Evolutionary conservation across 2,113 vertebrate species (phyloP).

Genomic region (Ammospiza caudacuta): DNA sequence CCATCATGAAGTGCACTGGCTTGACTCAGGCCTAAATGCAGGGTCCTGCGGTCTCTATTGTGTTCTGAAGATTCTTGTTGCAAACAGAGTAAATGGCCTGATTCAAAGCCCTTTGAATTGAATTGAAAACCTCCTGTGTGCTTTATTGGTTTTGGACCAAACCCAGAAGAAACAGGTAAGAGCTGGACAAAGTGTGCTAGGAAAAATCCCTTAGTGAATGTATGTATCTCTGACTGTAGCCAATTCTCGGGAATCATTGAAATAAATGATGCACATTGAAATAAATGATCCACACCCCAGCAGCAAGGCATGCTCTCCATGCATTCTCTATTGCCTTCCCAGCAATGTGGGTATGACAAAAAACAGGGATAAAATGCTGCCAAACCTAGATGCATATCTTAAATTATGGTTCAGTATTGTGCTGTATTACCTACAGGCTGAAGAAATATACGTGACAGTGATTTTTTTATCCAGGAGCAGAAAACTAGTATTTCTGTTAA

Average conservation of each 20-base stretch:
- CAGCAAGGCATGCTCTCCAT: background rate
- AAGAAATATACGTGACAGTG: background rate
- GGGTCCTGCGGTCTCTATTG: background rate
- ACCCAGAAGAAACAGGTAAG: conserved; percentile 31
- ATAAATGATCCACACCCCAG: background rate
- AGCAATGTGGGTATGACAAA: background rate
- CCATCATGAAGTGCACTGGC: background rate
- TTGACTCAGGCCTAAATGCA: background rate
- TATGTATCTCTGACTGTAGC: background rate
- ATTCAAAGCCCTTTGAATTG: conserved; percentile 1
- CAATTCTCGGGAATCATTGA: background rate
- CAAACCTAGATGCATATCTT: background rate
- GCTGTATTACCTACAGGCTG: background rate
- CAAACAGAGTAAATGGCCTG: background rate
- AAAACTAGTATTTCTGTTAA: background rate
- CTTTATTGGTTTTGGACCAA: conserved; percentile 43
- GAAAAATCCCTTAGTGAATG: background rate
- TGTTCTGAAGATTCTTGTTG: background rate
- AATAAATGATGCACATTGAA: background rate
- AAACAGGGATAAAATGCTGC: background rate
- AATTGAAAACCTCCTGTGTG: background rate
- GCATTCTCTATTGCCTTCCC: background rate
- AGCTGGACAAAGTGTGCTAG: background rate
- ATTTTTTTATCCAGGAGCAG: background rate
- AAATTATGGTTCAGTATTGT: background rate